Evolutionary conservation across 2,888 invertebrate species (phyloP).

Genomic region (Cephus spinipes): DNA sequence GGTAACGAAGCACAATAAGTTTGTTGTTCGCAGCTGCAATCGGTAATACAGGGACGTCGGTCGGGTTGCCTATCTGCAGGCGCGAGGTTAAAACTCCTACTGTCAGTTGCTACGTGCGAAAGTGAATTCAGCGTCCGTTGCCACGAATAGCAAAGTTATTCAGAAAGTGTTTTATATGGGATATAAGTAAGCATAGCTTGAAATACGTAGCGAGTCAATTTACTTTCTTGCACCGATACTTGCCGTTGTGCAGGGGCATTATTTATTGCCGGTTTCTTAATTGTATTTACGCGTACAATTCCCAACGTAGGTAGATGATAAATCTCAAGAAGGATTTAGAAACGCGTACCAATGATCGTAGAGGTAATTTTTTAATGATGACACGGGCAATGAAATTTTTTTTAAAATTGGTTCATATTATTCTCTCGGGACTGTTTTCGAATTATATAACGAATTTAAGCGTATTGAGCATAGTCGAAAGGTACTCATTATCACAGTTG

Average conservation of each 20-base stretch:
- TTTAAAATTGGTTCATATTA: neutral
- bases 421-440: neutral
- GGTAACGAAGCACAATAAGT: neutral
- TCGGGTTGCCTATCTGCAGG: neutral
- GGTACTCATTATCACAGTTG: too few species aligned
- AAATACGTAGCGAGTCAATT: neutral
- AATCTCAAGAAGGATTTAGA: neutral
- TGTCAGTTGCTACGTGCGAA: neutral
- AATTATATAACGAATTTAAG: too few species aligned
- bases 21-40: neutral
- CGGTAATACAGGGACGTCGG: neutral
- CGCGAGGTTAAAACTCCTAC: neutral
- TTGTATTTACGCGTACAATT: neutral
- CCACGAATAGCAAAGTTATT: neutral
- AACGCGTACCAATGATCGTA: neutral
- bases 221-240: neutral
- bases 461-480: too few species aligned
- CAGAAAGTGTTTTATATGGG: neutral
- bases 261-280: neutral
- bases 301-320: neutral
- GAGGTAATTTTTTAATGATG: neutral
- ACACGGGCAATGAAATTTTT: neutral
- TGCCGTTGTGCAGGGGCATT: neutral
- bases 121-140: neutral
- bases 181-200: neutral